phyloP scores from a whole-genome alignment of 2,888 invertebrate genomes.

The Agriotes lineatus region DNA sequence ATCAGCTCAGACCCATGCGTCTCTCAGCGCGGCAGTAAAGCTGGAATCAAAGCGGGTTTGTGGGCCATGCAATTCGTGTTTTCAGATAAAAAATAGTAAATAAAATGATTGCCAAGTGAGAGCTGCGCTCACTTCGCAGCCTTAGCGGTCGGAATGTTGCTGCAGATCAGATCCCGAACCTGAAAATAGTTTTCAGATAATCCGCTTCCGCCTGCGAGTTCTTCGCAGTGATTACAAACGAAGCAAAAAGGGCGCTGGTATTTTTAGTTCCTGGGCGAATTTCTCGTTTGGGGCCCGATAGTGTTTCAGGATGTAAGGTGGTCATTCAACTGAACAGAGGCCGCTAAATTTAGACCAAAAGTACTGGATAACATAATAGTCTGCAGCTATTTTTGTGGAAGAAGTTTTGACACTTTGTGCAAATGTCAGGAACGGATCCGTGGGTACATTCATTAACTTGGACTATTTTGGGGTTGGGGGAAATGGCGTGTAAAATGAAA shows the following conservation, averaged over 20 bases:
- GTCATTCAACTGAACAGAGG: conserved; percentile 18
- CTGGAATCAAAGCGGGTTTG: not conserved
- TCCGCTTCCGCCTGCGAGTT: too few relatives aligned
- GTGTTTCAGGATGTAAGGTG: conserved; percentile 13
- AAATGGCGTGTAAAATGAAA: not conserved
- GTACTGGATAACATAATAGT: conserved; percentile 21
- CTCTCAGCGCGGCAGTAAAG: not conserved
- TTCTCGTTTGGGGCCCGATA: not conserved
- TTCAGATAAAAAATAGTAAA: conserved; percentile 31
- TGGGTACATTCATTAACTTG: conserved; percentile 11
- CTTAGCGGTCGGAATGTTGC: too few relatives aligned
- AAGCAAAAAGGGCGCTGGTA: not conserved
- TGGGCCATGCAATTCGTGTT: conserved; percentile 10
- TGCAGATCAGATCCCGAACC: too few relatives aligned
- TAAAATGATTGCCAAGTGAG: conserved; percentile 33
- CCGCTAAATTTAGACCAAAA: conserved; percentile 17
- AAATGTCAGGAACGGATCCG: conserved; percentile 3
- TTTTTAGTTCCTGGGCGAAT: not conserved
- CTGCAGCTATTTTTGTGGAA: conserved; percentile 17
- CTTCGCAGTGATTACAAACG: not conserved
- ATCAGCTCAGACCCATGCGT: not conserved
- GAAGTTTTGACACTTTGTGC: conserved; percentile 17
- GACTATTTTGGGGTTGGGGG: conserved; percentile 9
- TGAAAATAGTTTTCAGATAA: conserved; percentile 1
- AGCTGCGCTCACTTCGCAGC: too few relatives aligned